phyloP scores from a whole-genome alignment of 2,888 invertebrate species.

The Cheilosia variabilis region DNA sequence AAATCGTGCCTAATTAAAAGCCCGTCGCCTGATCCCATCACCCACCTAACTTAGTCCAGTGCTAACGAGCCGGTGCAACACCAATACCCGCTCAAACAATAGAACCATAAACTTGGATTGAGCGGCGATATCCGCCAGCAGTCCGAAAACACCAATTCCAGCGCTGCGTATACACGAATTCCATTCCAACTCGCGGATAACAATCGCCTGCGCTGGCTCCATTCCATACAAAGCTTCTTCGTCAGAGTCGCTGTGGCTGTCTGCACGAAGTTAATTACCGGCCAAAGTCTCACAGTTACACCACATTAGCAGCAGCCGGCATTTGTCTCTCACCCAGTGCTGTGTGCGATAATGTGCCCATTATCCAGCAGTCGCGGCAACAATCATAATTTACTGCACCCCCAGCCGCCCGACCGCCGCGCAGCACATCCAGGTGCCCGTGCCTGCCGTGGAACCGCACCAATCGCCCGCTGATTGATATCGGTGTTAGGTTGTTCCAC shows the following conservation, averaged over 20 bases:
- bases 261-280: slow-evolving; percentile 55
- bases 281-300: slow-evolving; percentile 50
- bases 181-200: slow-evolving; percentile 55
- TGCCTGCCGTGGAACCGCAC: not conserved
- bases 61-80: slow-evolving; percentile 32
- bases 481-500: slow-evolving; percentile 67
- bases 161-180: slow-evolving; percentile 57
- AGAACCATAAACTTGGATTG: slow-evolving; percentile 61
- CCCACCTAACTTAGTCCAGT: slow-evolving; percentile 1
- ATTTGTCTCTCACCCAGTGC: slow-evolving; percentile 26
- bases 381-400: slow-evolving; percentile 61
- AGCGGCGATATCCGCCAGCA: not conserved
- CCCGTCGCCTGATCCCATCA: slow-evolving; percentile 48
- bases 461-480: slow-evolving; percentile 46
- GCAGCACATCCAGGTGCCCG: slow-evolving; percentile 31
- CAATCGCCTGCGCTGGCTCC: slow-evolving; percentile 36
- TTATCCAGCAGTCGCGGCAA: slow-evolving; percentile 33
- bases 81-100: slow-evolving; percentile 39
- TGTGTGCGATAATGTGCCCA: slow-evolving; percentile 19
- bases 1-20: slow-evolving; percentile 71
- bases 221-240: slow-evolving; percentile 40
- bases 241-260: not conserved
- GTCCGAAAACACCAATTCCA: slow-evolving; percentile 45
- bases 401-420: not conserved
- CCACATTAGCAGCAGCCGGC: slow-evolving; percentile 48